Evolutionary conservation across 2,888 invertebrate species (phyloP), one percentile per base, ranked within the genome.

Genomic region (Aphodius granarius): DNA sequence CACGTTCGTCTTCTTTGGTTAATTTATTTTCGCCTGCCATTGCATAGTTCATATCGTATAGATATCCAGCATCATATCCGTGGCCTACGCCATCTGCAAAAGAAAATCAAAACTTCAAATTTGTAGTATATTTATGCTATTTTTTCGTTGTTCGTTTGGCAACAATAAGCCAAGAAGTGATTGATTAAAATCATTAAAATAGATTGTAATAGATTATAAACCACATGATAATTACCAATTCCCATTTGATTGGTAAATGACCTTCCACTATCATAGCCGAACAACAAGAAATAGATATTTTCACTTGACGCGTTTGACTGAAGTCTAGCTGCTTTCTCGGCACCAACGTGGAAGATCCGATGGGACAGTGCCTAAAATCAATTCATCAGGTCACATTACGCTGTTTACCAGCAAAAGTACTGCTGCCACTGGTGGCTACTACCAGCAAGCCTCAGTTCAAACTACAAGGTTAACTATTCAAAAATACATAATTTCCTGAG

Each of bases 251-350:
- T 6, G 43, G 43, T 43, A 9, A 1, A 13, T 43, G 43, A 43
- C 6, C 13, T 43, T 43, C 13, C 73, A 3, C 75, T 72, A 16
- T 18, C 16, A 23, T 77, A 77, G 1, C 75, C 77, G 66, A 73
- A 74, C 64, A 77, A 5, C 5, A 77, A 92, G 73, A 90, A 86
- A 85, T 90, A 91, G 0, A 91, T 89, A 0, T 92, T 91, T 78
- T 89, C 89, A 15, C 88, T 86, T 0, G 80, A 80, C 15, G 78
- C 80, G 62, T 80, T 74, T 9, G 83, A 78, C 65, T 85, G 85
- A 17, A 81, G 19, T 75, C 82, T 81, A 13, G 82, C 62, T 0
- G 84, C 79, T 73, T 80, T 80, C 74, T 84, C 84, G 3, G 80
- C 74, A 71, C 81, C 82, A 3, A 80, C 71, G 2, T 82, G 83